These are phyloP conservation scores for Hipparchia semele DNA, from an alignment of 2,888 invertebrate genomes.

Conservation along the genomic window DNA sequence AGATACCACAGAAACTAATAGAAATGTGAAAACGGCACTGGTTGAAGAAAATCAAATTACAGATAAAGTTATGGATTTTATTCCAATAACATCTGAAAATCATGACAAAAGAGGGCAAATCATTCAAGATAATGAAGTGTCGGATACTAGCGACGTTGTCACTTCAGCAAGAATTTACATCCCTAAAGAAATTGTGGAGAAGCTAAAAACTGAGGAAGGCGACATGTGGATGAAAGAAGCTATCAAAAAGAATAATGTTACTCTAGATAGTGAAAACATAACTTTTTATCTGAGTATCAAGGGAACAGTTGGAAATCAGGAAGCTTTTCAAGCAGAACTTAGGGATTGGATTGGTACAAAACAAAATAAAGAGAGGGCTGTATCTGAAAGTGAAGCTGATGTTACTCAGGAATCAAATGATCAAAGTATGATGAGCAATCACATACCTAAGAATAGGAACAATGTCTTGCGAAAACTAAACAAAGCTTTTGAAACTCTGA, in stretches of 20 bases:
- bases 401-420: constrained; percentile 29
- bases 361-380: constrained; percentile 20
- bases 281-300: constrained; percentile 72
- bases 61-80: constrained; percentile 59
- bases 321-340: constrained; percentile 76
- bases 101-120: constrained; percentile 69
- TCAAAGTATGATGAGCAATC: constrained; percentile 38
- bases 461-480: constrained; percentile 59
- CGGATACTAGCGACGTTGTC: constrained; percentile 69
- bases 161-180: constrained; percentile 78
- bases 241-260: constrained; percentile 60
- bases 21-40: constrained; percentile 38
- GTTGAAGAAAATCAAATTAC: constrained; percentile 31
- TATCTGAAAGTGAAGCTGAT: constrained; percentile 45
- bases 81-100: constrained; percentile 60
- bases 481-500: constrained; percentile 63
- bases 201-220: constrained; percentile 74
- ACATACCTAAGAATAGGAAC: constrained; percentile 66
- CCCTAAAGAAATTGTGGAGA: constrained; percentile 71
- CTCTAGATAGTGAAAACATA: constrained; percentile 62
- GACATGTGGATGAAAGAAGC: constrained; percentile 67
- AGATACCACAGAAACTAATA: constrained; percentile 35
- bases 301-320: constrained; percentile 77
- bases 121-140: constrained; percentile 76
- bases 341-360: constrained; percentile 60